Evolutionary conservation across 2,888 invertebrate species (phyloP), one percentile per base, ranked within the genome.

Genomic region (Drosophila algonquin): DNA sequence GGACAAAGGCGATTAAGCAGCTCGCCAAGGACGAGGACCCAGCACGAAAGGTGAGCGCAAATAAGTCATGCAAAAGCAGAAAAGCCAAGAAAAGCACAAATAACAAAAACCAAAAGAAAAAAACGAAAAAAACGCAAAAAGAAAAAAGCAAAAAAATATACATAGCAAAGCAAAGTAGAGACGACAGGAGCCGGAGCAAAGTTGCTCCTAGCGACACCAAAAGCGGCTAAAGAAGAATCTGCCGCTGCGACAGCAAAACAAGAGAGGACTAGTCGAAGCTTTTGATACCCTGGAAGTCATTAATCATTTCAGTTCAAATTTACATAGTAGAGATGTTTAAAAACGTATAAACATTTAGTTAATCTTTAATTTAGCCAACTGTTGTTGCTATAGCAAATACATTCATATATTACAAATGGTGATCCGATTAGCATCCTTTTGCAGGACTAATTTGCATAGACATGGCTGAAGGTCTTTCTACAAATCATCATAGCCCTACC

Each of bases 1-100:
- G 89, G 81, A 88, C 83, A 83, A 83, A 89, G 84, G 76, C 83
- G 82, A 80, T 89, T 86, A 83, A 83, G 79, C 74, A 76, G 50
- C 67, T 67, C 67, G 68, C 68, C 72, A 74, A 72, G 75, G 75
- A 76, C 60, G 63, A 55, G 68, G 60, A 60, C 64, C 65, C 52
- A 67, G 62, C 68, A 69, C 68, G 68, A 81, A 84, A 84, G 83
- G 83, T 84, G 89, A 84, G 83, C 81, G 64, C 71, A 74, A 82
- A 87, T 84, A 87, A 84, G 89, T 84, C 83, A 88, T 88, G 87
- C 87, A 67, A 86, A 82, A 52, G 70, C 30, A 40, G 52, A 60
- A 61, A 65, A 65, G 57, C 56, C 50, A 57, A 68, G 24, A 53
- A 53, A 71, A 54, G 60, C 59, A 75, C 69, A 57, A 45, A 64